Evolutionary conservation across 2,797 vertebrate genomes (phyloP).

Genomic region (Propithecus perrieri): DNA sequence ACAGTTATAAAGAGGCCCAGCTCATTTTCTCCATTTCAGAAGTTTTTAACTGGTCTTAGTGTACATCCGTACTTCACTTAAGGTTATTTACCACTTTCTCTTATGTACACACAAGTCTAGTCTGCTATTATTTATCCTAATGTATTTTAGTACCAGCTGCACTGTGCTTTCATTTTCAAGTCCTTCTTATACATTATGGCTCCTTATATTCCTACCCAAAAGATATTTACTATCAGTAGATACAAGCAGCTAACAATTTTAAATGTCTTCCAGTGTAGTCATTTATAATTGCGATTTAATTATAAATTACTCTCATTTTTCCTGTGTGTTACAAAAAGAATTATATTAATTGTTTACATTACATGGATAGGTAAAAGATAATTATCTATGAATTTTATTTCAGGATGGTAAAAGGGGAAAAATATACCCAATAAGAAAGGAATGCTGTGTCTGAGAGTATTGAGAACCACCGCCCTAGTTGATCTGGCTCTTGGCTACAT

Average conservation of each 20-base stretch:
- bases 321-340: neutral
- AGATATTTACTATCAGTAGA: neutral
- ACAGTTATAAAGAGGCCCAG: neutral
- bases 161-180: neutral
- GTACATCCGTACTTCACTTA: neutral
- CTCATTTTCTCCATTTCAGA: neutral
- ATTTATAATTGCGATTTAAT: neutral
- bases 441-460: neutral
- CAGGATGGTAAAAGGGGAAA: neutral
- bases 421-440: neutral
- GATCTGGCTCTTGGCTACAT: neutral
- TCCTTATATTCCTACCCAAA: neutral
- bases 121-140: neutral
- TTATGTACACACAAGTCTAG: neutral
- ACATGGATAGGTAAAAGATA: neutral
- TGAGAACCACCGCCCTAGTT: neutral
- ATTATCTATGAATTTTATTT: neutral
- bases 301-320: neutral
- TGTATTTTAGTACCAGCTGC: neutral
- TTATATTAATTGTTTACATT: neutral
- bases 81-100: neutral
- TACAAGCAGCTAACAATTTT: neutral
- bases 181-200: neutral
- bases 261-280: neutral
- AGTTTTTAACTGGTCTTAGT: neutral